phyloP scores from a whole-genome alignment of 1,140 invertebrate genomes.

The Polyergus mexicanus region DNA sequence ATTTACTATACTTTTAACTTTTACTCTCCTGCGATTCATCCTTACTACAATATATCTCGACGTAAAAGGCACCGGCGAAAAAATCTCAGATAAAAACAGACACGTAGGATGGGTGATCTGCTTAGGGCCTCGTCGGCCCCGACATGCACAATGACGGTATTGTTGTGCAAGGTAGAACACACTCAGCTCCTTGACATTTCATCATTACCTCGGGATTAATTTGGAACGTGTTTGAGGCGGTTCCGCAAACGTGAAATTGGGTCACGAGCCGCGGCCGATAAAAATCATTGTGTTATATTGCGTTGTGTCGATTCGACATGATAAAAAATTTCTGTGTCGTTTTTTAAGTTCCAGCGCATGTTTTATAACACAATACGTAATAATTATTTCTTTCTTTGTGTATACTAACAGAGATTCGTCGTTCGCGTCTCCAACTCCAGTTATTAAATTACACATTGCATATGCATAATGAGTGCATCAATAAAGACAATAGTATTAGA shows the following conservation, averaged over 20 bases:
- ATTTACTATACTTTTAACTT: background rate
- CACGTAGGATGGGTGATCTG: conserved; percentile 34
- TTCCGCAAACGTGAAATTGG: conserved; percentile 68
- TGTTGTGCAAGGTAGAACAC: conserved; percentile 49
- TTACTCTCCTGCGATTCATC: background rate
- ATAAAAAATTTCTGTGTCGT: conserved; percentile 66
- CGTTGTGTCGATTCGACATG: conserved; percentile 62
- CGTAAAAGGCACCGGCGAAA: background rate
- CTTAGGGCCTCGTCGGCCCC: background rate
- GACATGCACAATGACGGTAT: conserved; percentile 64
- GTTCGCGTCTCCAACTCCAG: background rate
- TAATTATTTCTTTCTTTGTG: background rate
- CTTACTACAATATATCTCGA: background rate
- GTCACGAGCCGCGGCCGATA: conserved; percentile 71
- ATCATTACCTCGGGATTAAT: conserved; percentile 76
- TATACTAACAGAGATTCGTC: background rate
- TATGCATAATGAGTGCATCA: conserved; percentile 15
- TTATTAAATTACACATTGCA: conserved; percentile 23
- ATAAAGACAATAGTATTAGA: conserved; percentile 19
- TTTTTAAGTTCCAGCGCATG: conserved; percentile 27
- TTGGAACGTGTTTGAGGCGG: conserved; percentile 74
- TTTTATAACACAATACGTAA: background rate
- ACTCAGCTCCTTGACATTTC: conserved; percentile 71
- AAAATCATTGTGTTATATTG: conserved; percentile 65
- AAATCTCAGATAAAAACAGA: conserved; percentile 24